Conservation (phyloP, 2,797 vertebrate genomes). For the Momotus momota region DNA sequence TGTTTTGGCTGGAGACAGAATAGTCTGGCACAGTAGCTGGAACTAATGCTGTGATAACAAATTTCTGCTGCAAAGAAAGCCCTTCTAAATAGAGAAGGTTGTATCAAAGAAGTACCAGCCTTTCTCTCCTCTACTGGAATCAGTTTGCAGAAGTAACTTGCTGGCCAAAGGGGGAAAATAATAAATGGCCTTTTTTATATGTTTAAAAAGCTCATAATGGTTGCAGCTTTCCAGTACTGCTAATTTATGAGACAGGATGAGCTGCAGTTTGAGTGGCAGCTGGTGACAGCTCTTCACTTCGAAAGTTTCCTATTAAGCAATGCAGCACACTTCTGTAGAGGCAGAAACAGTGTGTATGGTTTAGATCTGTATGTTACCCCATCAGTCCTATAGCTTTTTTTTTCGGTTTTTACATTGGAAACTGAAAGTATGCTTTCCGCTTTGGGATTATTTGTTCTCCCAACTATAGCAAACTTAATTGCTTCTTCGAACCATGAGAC, state of each 20-base stretch:
- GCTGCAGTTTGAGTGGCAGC: neutral
- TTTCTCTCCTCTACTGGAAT: neutral
- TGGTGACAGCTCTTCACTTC: neutral
- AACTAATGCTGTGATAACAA: neutral
- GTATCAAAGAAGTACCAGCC: neutral
- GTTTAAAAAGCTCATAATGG: neutral
- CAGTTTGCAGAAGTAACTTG: neutral
- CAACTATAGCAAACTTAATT: slow-evolving; percentile 55
- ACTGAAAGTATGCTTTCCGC: neutral
- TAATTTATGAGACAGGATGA: neutral
- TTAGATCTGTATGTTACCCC: neutral
- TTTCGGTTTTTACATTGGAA: neutral
- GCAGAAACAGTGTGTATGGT: neutral
- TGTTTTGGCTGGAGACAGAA: neutral
- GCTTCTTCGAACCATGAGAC: neutral
- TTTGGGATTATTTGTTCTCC: slow-evolving; percentile 57
- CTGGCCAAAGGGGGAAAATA: neutral
- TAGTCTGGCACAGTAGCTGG: neutral
- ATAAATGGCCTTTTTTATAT: neutral
- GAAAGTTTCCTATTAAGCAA: neutral
- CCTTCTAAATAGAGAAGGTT: neutral
- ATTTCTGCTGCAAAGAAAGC: neutral
- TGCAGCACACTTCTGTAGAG: neutral
- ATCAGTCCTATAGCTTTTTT: neutral
- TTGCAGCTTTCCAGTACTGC: neutral